Evolutionary conservation across 2,113 vertebrate species (phyloP).

Genomic region (Geococcyx californianus): DNA sequence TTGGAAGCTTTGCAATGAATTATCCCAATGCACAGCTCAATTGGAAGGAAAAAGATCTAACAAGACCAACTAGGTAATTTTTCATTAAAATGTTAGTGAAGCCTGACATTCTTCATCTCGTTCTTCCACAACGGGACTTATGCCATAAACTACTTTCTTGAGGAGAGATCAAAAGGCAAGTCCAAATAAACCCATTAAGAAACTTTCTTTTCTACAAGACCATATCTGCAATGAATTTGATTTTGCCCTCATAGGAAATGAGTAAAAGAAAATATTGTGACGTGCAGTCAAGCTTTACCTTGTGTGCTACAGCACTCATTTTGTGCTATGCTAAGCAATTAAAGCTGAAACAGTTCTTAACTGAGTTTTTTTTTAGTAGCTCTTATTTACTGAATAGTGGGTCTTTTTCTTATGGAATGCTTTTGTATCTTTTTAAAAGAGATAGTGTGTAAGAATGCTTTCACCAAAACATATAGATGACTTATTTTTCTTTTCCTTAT

Average conservation of each 20-base stretch:
- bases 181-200: background rate
- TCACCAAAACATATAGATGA: background rate
- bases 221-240: background rate
- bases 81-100: constrained; percentile 35
- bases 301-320: background rate
- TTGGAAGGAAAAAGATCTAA: constrained; percentile 52
- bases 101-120: background rate
- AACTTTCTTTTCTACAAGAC: background rate
- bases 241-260: background rate
- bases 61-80: background rate
- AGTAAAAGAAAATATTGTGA: background rate
- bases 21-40: constrained; percentile 9
- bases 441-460: background rate
- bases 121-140: background rate
- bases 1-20: constrained; percentile 15
- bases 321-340: background rate
- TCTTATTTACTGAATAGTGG: background rate
- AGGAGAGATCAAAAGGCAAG: background rate
- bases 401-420: background rate
- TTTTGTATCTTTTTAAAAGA: background rate
- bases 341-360: background rate
- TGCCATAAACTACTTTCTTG: background rate
- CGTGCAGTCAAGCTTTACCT: background rate
- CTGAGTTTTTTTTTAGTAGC: background rate
- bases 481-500: background rate